Evolutionary conservation across 1,140 invertebrate species (phyloP), one percentile per base, ranked within the genome.

Genomic region (Akabosia matsudoensis): DNA sequence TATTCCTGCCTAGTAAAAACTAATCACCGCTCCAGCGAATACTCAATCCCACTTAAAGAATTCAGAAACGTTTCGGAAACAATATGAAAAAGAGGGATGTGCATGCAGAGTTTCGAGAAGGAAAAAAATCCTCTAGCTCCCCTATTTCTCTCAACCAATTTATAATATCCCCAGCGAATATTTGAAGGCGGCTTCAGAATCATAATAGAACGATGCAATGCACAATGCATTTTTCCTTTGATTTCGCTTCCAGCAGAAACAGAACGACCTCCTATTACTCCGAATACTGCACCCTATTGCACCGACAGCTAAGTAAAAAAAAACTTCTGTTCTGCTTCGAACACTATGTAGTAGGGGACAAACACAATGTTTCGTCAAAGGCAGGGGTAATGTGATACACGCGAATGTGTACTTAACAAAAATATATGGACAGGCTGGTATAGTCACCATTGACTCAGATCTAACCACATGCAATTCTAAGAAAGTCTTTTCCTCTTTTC

Each of bases 181-280:
- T 67, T 67, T 67, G 61, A 67, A 67, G 28, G 61, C 61, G 61
- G 61, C 61, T 67, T 2, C n/a, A 31, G 61, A 67, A 67, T 67
- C 61, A 67, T 22, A 67, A 67, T 16, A 56, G 54, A n/a, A 22
- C 54, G 24, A n/a, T 56, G 54, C 54, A 56, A n/a, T 22, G n/a
- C n/a, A 56, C 18, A 45, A 45, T 45, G 37, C 37, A 45, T 18
- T 18, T 45, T 10, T 45, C 18, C 37, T 18, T 45, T 45, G 18
- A 7, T 18, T 10, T 45, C 37, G 37, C 37, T 45, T 45, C 37
- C 37, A 45, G 37, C 37, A 45, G 37, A n/a, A n/a, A n/a, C 37
- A 45, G 7, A 10, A 45, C 37, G 37, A 45, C 37, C 7, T 45
- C 18, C 18, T 45, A 45, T 45, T 45, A 45, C n/a, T n/a, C n/a